A percentile compares a stretch with the other conserved stretches of the same genome.
phyloP scores from a whole-genome alignment of 2,888 invertebrate genomes.

The Synergus japonicus region DNA sequence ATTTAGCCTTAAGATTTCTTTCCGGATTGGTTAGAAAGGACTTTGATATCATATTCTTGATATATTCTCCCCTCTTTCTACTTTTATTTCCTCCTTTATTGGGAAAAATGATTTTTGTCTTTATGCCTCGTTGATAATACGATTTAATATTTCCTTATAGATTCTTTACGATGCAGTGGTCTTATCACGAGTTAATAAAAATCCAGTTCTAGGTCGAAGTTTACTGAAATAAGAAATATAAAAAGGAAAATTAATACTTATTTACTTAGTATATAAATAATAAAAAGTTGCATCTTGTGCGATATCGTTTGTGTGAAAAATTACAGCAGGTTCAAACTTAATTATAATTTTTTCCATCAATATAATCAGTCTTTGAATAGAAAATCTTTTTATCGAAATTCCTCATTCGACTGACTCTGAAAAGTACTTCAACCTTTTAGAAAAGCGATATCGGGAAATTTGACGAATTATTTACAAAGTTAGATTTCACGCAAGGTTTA shows the following conservation, averaged over 20 bases:
- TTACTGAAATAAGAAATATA: constrained; percentile 9
- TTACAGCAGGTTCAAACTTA: background rate
- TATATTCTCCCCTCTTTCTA: constrained; percentile 31
- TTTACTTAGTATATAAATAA: background rate
- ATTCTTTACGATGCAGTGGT: background rate
- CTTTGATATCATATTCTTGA: background rate
- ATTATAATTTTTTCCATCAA: background rate
- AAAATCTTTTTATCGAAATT: background rate
- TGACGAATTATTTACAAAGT: constrained; percentile 38
- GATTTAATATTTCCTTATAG: constrained; percentile 6
- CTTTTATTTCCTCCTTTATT: constrained; percentile 35
- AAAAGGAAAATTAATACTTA: background rate
- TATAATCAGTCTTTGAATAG: background rate
- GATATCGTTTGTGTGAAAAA: background rate
- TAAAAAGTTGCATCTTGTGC: background rate
- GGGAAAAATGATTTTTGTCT: constrained; percentile 25
- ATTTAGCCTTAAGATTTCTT: constrained; percentile 7
- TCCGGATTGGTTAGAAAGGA: background rate
- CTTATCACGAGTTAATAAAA: constrained; percentile 2
- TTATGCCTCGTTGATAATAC: background rate
- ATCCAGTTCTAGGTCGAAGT: background rate
- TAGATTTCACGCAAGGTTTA: constrained; percentile 7
- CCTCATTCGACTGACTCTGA: constrained; percentile 32
- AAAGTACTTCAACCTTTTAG: constrained; percentile 26
- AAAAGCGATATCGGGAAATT: constrained; percentile 36